phyloP scores from a whole-genome alignment of 2,113 vertebrate genomes.

The Aegotheles bennettii region DNA sequence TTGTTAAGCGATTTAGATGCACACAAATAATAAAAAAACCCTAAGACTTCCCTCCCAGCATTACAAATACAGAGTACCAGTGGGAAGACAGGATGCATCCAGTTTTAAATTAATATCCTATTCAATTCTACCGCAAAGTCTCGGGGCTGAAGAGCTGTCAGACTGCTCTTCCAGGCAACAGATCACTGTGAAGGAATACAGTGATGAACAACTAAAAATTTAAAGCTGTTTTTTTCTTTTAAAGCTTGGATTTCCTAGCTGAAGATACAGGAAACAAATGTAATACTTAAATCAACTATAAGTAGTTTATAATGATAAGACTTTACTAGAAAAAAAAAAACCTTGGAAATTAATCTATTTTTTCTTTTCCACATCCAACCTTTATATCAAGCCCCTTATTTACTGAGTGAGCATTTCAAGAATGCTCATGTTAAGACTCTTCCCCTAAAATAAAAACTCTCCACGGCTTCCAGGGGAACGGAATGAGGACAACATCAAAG shows the following conservation, averaged over 20 bases:
- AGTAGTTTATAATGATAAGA: background rate
- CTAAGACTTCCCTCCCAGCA: background rate
- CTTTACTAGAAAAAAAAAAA: background rate
- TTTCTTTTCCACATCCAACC: background rate
- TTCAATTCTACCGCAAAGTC: background rate
- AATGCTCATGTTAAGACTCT: background rate
- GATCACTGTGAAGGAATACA: background rate
- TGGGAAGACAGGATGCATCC: background rate
- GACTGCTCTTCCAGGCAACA: background rate
- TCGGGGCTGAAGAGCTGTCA: background rate
- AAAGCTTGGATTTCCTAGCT: background rate
- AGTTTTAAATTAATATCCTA: background rate
- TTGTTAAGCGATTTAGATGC: background rate
- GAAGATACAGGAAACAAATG: background rate
- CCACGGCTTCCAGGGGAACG: background rate
- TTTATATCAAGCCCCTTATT: background rate
- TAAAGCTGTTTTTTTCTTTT: background rate
- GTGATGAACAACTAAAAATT: background rate
- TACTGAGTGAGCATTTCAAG: background rate
- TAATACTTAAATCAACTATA: background rate
- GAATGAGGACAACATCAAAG: background rate
- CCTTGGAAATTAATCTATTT: background rate
- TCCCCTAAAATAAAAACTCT: background rate
- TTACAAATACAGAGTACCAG: background rate
- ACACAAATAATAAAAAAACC: background rate